A percentile compares a stretch with the other conserved stretches of the same genome.
Conservation (phyloP, 2,113 vertebrate species). For the Archocentrus centrarchus region DNA sequence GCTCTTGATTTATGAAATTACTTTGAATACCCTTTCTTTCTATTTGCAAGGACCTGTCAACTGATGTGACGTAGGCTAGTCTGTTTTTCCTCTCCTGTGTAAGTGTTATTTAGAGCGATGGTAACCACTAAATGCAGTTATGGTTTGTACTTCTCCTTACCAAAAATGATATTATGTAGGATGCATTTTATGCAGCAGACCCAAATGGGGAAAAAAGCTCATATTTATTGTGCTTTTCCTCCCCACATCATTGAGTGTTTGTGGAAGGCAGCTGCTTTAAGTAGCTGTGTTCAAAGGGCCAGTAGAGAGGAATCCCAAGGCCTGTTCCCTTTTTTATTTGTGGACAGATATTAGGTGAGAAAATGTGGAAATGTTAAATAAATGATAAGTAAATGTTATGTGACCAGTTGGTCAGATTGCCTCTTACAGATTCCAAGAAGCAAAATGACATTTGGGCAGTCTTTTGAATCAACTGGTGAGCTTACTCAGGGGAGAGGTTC, state of each 20-base stretch:
- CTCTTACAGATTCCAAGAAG: not conserved
- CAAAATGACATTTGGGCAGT: not conserved
- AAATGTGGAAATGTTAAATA: slow-evolving; percentile 39
- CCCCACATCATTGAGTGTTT: not conserved
- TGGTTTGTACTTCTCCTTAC: slow-evolving; percentile 23
- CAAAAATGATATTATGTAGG: slow-evolving; percentile 39
- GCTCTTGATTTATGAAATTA: slow-evolving; percentile 32
- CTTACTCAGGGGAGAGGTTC: not conserved
- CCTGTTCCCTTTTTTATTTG: slow-evolving; percentile 7
- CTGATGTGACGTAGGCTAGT: slow-evolving; percentile 38
- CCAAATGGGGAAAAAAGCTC: slow-evolving; percentile 44
- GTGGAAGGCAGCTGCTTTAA: not conserved
- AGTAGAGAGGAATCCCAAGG: not conserved
- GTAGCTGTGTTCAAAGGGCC: not conserved
- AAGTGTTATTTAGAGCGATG: slow-evolving; percentile 66
- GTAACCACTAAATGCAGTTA: slow-evolving; percentile 57
- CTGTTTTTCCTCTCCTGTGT: slow-evolving; percentile 66
- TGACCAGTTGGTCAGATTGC: slow-evolving; percentile 7
- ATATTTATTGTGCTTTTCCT: slow-evolving; percentile 4
- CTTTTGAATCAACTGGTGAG: not conserved
- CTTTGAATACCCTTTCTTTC: slow-evolving; percentile 12
- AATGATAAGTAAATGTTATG: slow-evolving; percentile 52
- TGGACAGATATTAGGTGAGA: slow-evolving; percentile 17
- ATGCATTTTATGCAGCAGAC: slow-evolving; percentile 19
- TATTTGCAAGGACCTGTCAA: slow-evolving; percentile 23